A percentile compares a stretch with the other conserved stretches of the same genome.
Conservation (phyloP, 2,113 vertebrate genomes). For the Myrmecophaga tridactyla region DNA sequence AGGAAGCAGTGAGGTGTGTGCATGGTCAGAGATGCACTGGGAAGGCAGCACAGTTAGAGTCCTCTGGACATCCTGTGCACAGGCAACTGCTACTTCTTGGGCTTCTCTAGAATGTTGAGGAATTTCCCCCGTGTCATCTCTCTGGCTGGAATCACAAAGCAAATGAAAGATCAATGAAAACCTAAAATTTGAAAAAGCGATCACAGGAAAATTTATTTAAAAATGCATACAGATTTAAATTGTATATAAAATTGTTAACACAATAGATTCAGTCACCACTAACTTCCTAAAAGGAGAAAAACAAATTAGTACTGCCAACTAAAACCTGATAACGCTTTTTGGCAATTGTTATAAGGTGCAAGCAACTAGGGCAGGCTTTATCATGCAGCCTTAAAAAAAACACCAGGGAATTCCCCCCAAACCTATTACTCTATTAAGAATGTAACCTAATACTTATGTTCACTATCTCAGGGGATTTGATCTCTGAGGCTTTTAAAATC, state of each 20-base stretch:
- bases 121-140: conserved; percentile 99
- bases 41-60: not conserved
- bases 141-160: conserved; percentile 89
- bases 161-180: conserved; percentile 53
- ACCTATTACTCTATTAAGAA: conserved; percentile 61
- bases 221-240: conserved; percentile 52
- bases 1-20: conserved; percentile 57
- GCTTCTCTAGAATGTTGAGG: conserved; percentile 97
- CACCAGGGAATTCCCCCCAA: not conserved
- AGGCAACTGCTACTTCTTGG: conserved; percentile 89
- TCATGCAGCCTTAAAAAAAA: conserved; percentile 49
- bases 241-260: conserved; percentile 28
- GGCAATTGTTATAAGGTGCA: not conserved
- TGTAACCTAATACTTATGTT: conserved; percentile 70
- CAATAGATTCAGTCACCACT: not conserved
- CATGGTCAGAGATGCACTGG: conserved; percentile 47
- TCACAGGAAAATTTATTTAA: conserved; percentile 49
- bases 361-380: conserved; percentile 8
- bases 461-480: conserved; percentile 69
- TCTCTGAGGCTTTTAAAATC: conserved; percentile 77
- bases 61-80: not conserved
- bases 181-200: not conserved
- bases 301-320: not conserved
- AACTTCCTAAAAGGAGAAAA: not conserved
- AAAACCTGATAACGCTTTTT: not conserved